Evolutionary conservation across 35 echinoderm and acorn worm genomes (phyloP), one percentile per base, ranked within the genome.

Genomic region (Patiria miniata): DNA sequence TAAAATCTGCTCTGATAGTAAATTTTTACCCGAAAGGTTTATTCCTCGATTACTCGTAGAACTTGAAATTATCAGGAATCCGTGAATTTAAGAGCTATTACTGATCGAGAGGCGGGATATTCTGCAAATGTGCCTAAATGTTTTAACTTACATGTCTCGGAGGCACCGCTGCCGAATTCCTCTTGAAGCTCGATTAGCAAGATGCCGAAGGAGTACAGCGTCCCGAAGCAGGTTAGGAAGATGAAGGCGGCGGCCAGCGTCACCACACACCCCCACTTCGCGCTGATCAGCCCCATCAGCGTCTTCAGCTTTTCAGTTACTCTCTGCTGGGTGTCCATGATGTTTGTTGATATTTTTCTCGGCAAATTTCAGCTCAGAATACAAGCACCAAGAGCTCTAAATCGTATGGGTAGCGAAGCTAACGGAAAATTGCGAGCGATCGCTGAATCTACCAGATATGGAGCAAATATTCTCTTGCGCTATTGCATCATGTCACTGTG

Each of bases 221-320:
- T 52, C 0, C 93, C 89, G 51, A 95, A 95, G 12, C 68, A 69
- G n/a, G 86, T 47, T 12, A 91, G 83, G 61, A 95, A 92, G 80
- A 85, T 91, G 30, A 80, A 88, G 56, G 91, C 91, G 29, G 93
- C 26, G 0, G 89, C 39, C 1, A 85, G 28, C 8, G 79, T 73
- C 57, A 92, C 90, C 21, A 95, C 79, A 89, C 93, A 95, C 4
- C 93, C 93, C 93, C 93, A 95, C 34, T 88, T 87, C 19, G 88
- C 39, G 8, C 40, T 56, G 21, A 93, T 38, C 18, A 12, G n/a
- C 22, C 17, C 77, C 56, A 95, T 40, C 37, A 18, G 50, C 39
- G n/a, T 78, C 40, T 95, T 92, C 52, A 79, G 28, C 4, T 61
- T 56, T 61, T 93, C 91, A 79, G 82, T 61, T 7, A 78, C 88